These are phyloP conservation scores for Psix sp. DNA, from an alignment of 1,140 invertebrate species.

Conservation along the genomic window DNA sequence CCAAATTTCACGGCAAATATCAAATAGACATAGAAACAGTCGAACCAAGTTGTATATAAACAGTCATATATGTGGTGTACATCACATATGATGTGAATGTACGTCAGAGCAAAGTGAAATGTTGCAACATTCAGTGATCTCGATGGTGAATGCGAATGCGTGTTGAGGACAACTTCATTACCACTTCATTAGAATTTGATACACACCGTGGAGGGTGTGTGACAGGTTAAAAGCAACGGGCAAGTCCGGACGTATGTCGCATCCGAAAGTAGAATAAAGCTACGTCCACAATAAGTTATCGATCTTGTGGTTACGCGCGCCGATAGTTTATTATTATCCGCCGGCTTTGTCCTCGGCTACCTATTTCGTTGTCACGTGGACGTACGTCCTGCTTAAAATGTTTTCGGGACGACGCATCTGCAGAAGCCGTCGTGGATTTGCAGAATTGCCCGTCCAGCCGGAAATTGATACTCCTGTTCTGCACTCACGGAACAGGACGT, in stretches of 20 bases:
- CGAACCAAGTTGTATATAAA: no score
- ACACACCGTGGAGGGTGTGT: conserved; percentile 27
- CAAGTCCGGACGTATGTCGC: conserved; percentile 42
- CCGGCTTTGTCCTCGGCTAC: background rate
- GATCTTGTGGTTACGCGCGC: conserved; percentile 31
- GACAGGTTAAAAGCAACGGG: conserved; percentile 54
- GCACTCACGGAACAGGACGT: conserved; percentile 1
- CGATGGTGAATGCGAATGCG: conserved; percentile 53
- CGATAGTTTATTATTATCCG: conserved; percentile 23
- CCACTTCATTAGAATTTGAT: conserved; percentile 57
- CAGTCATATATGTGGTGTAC: background rate
- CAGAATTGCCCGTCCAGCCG: conserved; percentile 13
- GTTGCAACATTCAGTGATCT: conserved; percentile 55
- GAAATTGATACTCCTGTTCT: conserved; percentile 18
- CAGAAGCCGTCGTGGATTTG: conserved; percentile 9
- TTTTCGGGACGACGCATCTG: background rate
- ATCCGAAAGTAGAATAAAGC: conserved; percentile 41
- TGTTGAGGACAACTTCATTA: conserved; percentile 55
- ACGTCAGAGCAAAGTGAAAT: conserved; percentile 29
- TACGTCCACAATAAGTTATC: conserved; percentile 26
- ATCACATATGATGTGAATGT: background rate
- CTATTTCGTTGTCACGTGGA: conserved; percentile 10
- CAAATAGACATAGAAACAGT: no score
- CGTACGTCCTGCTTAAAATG: conserved; percentile 13
- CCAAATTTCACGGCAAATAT: no score